Base-by-base conservation (phyloP, 2,888 invertebrate species). In the Coelinius sp. region DNA sequence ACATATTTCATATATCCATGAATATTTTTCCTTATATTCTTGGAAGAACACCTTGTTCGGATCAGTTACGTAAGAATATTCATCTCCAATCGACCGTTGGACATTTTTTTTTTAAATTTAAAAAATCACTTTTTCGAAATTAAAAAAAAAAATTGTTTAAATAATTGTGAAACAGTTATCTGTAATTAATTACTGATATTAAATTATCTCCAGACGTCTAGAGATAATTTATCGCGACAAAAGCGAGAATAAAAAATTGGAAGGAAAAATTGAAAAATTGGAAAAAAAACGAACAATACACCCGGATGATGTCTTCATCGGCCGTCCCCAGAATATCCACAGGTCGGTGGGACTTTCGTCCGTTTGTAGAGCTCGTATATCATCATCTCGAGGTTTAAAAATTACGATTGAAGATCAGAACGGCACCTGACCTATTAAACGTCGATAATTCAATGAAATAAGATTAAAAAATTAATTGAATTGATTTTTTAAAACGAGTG, bases 321-420 rank as follows among this genome's bases (percentile, higher is more conserved):
- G 80, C 87, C 87, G 82, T 85, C 63, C 77, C n/a, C n/a, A n/a
- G n/a, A 73, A 67, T 73, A 67, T 22, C 65, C 75, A 62, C 76
- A 65, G 87, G 86, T 87, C 87, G 87, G 87, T 87, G 87, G 87
- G 87, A 86, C 86, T 87, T 87, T 86, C 87, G 87, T 87, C 87
- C 87, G 87, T 87, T 86, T 87, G 87, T 80, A 85, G 76, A 74
- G 79, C 78, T 83, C 77, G 79, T 76, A 71, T 62, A 52, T 76
- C 79, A 41, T 70, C 71, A 38, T 67, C 27, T n/a, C 8, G 4
- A 52, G 17, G 10, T 41, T 14, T 0, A 41, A 14, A 41, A 41
- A 14, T 14, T 5, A 41, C 41, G 3, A 14, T 38, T 22, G 22
- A 44, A 17, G 20, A 22, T 46, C 17, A 52, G 31, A 3, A 49